Conservation (phyloP, 2,113 vertebrate genomes). For the Todiramphus saurophagus region DNA sequence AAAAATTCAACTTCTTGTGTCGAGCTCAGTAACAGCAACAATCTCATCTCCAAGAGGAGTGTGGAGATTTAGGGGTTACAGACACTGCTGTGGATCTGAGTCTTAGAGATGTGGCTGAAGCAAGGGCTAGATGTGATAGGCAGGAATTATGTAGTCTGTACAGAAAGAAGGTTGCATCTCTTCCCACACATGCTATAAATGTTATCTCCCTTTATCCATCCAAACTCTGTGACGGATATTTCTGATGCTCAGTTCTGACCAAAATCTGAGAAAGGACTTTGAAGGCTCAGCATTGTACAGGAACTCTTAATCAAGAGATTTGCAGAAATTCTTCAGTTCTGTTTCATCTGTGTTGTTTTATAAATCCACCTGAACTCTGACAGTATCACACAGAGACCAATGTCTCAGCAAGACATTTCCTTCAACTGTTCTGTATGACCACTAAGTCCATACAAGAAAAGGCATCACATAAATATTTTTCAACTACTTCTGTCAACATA, state of each 20-base stretch:
- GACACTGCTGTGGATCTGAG: not conserved
- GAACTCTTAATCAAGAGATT: not conserved
- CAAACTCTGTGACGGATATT: not conserved
- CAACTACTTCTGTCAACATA: not conserved
- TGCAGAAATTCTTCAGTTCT: slow-evolving; percentile 6
- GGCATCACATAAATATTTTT: not conserved
- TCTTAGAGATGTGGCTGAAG: not conserved
- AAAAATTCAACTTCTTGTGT: not conserved
- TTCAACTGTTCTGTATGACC: not conserved
- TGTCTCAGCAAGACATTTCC: not conserved
- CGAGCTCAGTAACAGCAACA: not conserved
- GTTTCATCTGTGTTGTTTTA: not conserved
- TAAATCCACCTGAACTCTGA: not conserved
- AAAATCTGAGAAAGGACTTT: not conserved
- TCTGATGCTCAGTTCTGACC: not conserved
- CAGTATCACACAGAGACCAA: not conserved
- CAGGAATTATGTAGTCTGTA: not conserved
- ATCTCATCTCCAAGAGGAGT: not conserved
- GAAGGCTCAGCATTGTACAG: not conserved
- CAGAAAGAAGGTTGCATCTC: not conserved
- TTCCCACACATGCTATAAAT: not conserved
- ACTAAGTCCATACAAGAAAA: not conserved
- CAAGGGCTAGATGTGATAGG: not conserved
- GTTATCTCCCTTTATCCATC: not conserved
- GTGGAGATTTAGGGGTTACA: not conserved